Base-by-base conservation (phyloP, 2,888 invertebrate species). In the Synanthedon vespiformis region DNA sequence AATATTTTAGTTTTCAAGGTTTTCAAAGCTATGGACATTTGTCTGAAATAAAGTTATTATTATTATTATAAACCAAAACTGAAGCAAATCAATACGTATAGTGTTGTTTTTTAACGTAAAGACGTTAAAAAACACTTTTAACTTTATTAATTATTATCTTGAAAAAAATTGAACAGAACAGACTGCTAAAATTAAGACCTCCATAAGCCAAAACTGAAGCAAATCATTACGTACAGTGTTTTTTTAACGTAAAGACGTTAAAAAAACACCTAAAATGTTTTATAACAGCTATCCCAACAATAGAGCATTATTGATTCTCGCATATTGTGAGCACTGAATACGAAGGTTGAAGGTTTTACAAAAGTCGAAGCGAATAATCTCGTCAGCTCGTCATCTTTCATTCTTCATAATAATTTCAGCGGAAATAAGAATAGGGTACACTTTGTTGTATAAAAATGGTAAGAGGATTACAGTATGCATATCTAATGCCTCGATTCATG, bases 261-360 rank as follows among this genome's bases (percentile, higher is more conserved):
- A 65, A 61, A 67, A 64, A 65, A 61, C 61, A 56, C 58, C 54
- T 55, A 62, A 64, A 61, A 59, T 62, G 57, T 61, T 62, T 60
- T 63, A 58, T 44, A 54, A 57, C 55, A 64, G 62, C 60, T 59
- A 60, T 63, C 62, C 54, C 61, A 65, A 75, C 73, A 76, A 76
- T 67, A 66, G 72, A 61, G 58, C 66, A 66, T 75, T 74, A 77
- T 76, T 72, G 70, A 72, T 72, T 69, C 67, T 59, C 61, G 64
- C 62, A 68, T 69, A 72, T 73, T 73, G 71, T 73, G 68, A 67
- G 65, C 48, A 48, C 66, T 61, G 64, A 64, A 41, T 40, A 52
- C 70, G 69, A 68, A 59, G 61, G 63, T 63, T 13, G 44, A 49
- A 44, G 53, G 48, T 70, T 69, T 67, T 72, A 66, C 67, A 61